Evolutionary conservation across 2,888 invertebrate genomes (phyloP), one percentile per base, ranked within the genome.

Genomic region (Aproaerema taeniolella): DNA sequence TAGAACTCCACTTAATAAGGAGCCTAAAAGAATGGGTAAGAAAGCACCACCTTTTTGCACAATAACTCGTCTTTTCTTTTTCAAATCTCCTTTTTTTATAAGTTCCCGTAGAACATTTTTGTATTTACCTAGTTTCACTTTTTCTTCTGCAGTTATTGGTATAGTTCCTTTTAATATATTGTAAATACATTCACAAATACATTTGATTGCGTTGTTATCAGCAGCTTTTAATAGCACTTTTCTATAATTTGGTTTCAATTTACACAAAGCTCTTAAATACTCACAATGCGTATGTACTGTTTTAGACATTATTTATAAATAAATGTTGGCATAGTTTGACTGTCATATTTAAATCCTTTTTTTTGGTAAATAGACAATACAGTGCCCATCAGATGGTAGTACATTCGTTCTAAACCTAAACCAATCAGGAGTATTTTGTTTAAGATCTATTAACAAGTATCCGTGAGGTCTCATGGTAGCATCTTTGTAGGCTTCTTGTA

Each of bases 401-500:
- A 53, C 35, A 13, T 47, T 50, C 6, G 50, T 47, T 40, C 53
- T 53, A 26, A 55, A 40, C 15, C 53, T 47, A 35, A 15, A 46
- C 2, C 31, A 26, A 16, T 53, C 53, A 32, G 45, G 39, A 1
- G 53, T 49, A 9, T 39, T 36, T 38, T 55, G 53, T 45, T 55
- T 57, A 6, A 56, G 32, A 47, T 56, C 53, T 10, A 58, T 46
- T 49, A 57, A 49, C 5, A 53, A 41, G 46, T 54, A 56, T 14
- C 55, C 55, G 48, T 58, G 53, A 11, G 58, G 41, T 37, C 46
- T 39, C 13, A 11, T 37, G 9, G 57, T 58, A 5, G 53, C 55
- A 50, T 60, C 52, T 42, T 20, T 56, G 29, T 55, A 55, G 1
- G 53, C 47, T 29, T 57, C 56, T 46, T 57, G 52, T 16, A 57